Conservation (phyloP, 2,113 vertebrate species). For the Hemichromis elongatus region DNA sequence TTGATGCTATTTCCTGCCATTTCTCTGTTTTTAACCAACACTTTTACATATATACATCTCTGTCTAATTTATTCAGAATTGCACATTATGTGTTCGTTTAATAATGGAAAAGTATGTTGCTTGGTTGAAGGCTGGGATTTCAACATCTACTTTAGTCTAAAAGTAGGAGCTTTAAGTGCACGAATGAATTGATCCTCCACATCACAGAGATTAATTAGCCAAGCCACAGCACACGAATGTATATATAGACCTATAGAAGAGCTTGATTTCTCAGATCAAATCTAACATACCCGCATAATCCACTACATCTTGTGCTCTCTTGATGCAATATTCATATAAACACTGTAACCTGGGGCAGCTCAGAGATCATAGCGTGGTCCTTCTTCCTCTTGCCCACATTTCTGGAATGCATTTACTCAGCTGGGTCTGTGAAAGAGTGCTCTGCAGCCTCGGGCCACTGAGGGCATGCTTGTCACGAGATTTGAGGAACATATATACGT, state of each 20-base stretch:
- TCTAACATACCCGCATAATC: slow-evolving; percentile 2
- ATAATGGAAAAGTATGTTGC: neutral
- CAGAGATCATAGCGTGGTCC: slow-evolving; percentile 41
- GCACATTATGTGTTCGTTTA: neutral
- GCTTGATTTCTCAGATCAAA: slow-evolving; percentile 23
- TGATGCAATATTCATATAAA: slow-evolving; percentile 54
- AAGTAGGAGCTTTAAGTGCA: neutral
- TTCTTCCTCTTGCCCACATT: slow-evolving; percentile 57
- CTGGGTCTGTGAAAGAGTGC: slow-evolving; percentile 50
- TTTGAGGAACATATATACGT: slow-evolving; percentile 51
- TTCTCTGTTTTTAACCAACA: neutral
- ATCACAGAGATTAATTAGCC: neutral
- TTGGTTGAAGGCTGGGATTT: neutral
- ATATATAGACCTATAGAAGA: slow-evolving; percentile 1
- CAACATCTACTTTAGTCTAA: neutral
- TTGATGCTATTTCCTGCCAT: slow-evolving; percentile 13
- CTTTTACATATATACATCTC: neutral
- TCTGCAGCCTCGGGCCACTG: slow-evolving; percentile 43
- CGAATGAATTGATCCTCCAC: neutral
- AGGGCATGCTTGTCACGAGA: slow-evolving; percentile 59
- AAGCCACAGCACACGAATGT: neutral
- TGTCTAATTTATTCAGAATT: neutral
- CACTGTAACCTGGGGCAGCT: slow-evolving; percentile 53
- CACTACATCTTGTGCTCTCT: slow-evolving; percentile 19
- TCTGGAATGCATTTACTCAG: slow-evolving; percentile 72